Evolutionary conservation across 2,113 vertebrate species (phyloP).

Genomic region (Gopherus flavomarginatus): DNA sequence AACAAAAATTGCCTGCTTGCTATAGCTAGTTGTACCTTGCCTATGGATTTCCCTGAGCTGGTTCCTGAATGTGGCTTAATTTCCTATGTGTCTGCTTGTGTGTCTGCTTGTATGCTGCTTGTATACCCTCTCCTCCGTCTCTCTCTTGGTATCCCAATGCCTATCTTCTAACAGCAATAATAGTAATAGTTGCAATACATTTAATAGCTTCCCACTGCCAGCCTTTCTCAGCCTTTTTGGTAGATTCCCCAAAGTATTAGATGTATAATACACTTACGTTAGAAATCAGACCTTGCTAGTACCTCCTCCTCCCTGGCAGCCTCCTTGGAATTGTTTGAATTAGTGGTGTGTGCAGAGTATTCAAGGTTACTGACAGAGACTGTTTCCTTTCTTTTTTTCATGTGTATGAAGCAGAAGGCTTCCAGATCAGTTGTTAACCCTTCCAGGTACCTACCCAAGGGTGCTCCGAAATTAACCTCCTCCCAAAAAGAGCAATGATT

Average conservation of each 20-base stretch:
- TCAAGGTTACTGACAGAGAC: not conserved
- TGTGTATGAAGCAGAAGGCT: not conserved
- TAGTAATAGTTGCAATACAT: conserved; percentile 69
- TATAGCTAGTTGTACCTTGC: not conserved
- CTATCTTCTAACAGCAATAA: conserved; percentile 61
- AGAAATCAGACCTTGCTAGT: conserved; percentile 37
- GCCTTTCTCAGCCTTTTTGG: conserved; percentile 57
- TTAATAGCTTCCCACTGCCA: conserved; percentile 69
- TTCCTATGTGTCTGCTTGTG: conserved; percentile 20
- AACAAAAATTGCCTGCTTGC: not conserved
- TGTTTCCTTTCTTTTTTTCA: conserved; percentile 5
- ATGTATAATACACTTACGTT: conserved; percentile 70
- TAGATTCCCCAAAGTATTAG: conserved; percentile 58
- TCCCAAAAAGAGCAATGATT: fast-evolving
- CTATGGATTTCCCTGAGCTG: not conserved
- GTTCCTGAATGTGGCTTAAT: conserved; percentile 29
- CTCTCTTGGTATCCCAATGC: conserved; percentile 30
- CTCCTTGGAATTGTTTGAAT: conserved; percentile 31
- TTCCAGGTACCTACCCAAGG: not conserved
- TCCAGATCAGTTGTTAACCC: not conserved
- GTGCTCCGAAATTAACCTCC: fast-evolving
- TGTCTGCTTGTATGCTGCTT: conserved; percentile 21
- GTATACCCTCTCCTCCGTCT: conserved; percentile 6
- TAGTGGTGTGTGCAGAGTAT: not conserved
- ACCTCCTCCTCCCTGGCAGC: conserved; percentile 49